Evolutionary conservation across 2,113 vertebrate genomes (phyloP).

Genomic region (Mixornis gularis): DNA sequence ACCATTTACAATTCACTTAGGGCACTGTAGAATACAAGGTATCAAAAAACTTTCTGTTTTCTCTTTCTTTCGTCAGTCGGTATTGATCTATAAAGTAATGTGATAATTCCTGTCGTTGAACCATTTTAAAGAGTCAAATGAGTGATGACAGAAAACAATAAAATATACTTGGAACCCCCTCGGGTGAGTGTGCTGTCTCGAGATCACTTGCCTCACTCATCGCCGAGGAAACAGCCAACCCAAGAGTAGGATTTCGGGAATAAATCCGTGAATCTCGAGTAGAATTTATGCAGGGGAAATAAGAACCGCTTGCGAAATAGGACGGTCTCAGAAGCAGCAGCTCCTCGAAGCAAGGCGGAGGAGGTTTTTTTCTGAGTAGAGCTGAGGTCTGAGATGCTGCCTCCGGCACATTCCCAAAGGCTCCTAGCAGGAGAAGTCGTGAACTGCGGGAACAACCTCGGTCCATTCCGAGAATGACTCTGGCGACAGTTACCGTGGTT

Average conservation of each 20-base stretch:
- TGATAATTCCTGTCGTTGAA: background rate
- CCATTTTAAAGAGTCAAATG: background rate
- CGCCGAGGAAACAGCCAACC: accelerated
- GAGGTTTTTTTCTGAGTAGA: background rate
- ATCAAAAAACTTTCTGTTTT: background rate
- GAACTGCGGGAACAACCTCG: background rate
- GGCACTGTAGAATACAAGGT: background rate
- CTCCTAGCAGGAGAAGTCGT: background rate
- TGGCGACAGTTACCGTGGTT: accelerated
- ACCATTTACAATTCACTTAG: background rate
- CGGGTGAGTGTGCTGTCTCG: background rate
- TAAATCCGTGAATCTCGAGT: background rate
- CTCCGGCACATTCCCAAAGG: background rate
- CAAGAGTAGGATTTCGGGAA: background rate
- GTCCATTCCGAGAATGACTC: background rate
- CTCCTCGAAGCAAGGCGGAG: background rate
- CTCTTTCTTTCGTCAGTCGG: accelerated
- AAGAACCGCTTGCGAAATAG: background rate
- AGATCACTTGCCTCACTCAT: background rate
- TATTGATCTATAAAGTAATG: background rate
- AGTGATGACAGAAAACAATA: background rate
- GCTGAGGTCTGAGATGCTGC: background rate
- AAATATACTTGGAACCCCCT: background rate
- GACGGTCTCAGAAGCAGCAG: background rate
- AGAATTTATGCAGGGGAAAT: background rate